Base-by-base conservation (phyloP, 37 sponge, comb jelly and placozoan genomes). In the Chondrosia reniformis region DNA sequence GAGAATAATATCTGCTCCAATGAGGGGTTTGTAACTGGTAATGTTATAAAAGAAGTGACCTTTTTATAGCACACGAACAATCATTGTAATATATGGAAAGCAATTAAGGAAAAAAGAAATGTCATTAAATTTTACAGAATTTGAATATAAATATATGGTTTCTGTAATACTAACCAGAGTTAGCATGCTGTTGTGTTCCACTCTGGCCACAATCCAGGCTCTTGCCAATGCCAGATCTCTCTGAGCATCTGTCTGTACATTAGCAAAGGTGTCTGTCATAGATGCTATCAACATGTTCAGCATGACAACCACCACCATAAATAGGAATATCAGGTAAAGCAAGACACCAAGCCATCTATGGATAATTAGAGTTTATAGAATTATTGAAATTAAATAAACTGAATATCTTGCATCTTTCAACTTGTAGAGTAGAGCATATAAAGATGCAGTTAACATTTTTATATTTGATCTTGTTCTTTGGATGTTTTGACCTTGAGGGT, bases 211-310 rank as follows among this genome's bases (percentile, higher is more conserved):
- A 58, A 86, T 90, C 86, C 80, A 82, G 13, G 91, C 91, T 21
- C 91, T 76, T 32, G 78, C 88, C 36, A 86, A 45, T 8, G 43
- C 79, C 27, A 90, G 80, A 27, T 89, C 83, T 28, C 86, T 33
- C 76, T 90, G 91, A n/a, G 91, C 91, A 46, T 90, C 91, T 17
- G 66, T 75, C 77, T 86, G 86, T 33, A 90, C 91, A 63, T 76
- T 90, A 22, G 66, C 54, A 67, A 83, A 90, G 22, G 91, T 90
- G 80, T 90, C 91, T 24, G 74, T 45, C 86, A 90, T 81, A 57
- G 89, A 83, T 2, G 91, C 91, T 67, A 91, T 91, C 62, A 91
- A 67, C 69, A 91, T 36, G 80, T 91, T 91, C 19, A 91, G 79
- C 45, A 91, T 57, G n/a, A 91, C 79, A 21, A 87, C 87, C 27